Evolutionary conservation across 2,797 vertebrate genomes (phyloP).

Genomic region (Erithacus rubecula): DNA sequence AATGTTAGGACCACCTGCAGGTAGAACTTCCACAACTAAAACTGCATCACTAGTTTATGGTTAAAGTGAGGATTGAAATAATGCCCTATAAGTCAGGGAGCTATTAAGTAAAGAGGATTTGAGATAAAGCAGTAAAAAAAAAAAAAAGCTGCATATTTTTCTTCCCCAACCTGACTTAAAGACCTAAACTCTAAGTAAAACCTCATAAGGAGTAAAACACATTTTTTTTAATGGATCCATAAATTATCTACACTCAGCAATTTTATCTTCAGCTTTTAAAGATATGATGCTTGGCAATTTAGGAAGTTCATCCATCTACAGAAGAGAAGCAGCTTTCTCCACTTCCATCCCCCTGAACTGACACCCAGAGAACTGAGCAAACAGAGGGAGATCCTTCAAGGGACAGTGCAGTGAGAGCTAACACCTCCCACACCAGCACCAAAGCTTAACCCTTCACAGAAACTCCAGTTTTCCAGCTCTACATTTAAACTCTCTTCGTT

Average conservation of each 20-base stretch:
- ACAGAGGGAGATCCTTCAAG: background rate
- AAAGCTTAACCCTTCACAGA: background rate
- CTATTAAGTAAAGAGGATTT: slow-evolving; percentile 25
- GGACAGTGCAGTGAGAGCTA: background rate
- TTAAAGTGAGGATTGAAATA: slow-evolving; percentile 32
- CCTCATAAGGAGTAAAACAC: background rate
- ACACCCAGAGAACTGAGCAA: background rate
- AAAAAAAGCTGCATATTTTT: background rate
- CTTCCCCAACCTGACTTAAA: background rate
- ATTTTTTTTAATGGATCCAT: background rate
- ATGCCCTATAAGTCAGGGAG: slow-evolving; percentile 1
- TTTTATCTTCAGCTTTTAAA: background rate
- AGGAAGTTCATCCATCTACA: background rate
- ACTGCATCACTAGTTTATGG: background rate
- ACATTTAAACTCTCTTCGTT: background rate
- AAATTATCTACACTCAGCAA: background rate
- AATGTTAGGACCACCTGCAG: background rate
- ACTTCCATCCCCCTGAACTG: background rate
- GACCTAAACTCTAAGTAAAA: background rate
- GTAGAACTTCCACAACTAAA: background rate
- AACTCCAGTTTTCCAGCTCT: background rate
- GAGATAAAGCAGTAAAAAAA: background rate
- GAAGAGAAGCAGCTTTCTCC: background rate
- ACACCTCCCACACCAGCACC: background rate
- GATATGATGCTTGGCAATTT: background rate